Base-by-base conservation (phyloP, 2,888 invertebrate species). In the Petrolisthes manimaculis region DNA sequence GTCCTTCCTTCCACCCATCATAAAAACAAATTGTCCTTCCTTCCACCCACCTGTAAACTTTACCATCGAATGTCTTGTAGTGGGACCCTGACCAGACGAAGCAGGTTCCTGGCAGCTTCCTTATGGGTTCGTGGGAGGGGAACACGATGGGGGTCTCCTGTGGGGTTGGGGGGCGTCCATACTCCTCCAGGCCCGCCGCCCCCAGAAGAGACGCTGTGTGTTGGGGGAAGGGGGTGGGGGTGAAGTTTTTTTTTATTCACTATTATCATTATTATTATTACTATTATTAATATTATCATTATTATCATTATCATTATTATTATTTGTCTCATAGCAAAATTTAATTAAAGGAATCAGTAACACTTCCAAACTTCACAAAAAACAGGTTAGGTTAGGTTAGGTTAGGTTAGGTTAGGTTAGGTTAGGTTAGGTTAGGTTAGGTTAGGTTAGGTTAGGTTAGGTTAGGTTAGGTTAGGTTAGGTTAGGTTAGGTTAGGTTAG, bases 31-130 rank as follows among this genome's bases (percentile, higher is more conserved):
- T 9, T 18, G 61, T 61, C 18, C 18, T 61, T 14, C 18, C 21
- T 71, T n/a, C 21, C 14, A 69, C 79, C 79, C 51, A 91, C 91
- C 91, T 91, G 91, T 95, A 96, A 80, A 97, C 94, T 92, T 95
- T 94, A 8, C 97, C 97, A 93, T 97, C 97, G 92, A 97, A 97
- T 0, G 97, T 97, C 78, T 89, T 90, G 84, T 90, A 90, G 75
- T 91, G 91, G 0, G 85, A 79, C 14, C 89, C 89, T 12, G 90
- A 86, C 97, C 97, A 97, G 2, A 95, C 95, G 86, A 96, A 95
- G 92, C 97, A 97, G 14, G 95, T 94, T 0, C 96, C 96, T 1
- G 88, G 84, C 4, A 74, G 67, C 69, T 88, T 88, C 67, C 53
- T 84, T 56, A 85, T n/a, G 77, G 37, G 37, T 8, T 24, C 14